A percentile compares a stretch with the other conserved stretches of the same genome.
Conservation (phyloP, 2,113 vertebrate genomes). For the Heterotilapia buettikoferi region DNA sequence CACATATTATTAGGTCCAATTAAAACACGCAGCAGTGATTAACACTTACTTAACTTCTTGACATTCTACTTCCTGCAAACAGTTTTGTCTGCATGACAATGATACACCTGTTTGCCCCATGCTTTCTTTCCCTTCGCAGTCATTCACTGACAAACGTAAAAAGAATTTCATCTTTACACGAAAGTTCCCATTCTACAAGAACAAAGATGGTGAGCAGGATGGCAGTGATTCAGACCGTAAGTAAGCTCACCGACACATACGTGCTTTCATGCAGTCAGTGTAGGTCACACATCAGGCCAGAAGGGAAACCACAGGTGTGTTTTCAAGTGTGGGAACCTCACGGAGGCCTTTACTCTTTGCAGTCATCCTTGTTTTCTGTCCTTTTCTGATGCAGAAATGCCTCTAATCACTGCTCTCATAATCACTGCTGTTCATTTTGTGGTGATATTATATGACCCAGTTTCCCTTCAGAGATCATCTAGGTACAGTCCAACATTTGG, state of each 20-base stretch:
- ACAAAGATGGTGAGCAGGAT: constrained; percentile 97
- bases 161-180: constrained; percentile 99
- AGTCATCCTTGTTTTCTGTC: constrained; percentile 16
- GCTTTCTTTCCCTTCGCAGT: constrained; percentile 97
- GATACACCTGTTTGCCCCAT: constrained; percentile 92
- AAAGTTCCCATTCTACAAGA: constrained; percentile 99
- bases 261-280: constrained; percentile 28
- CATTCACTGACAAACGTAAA: constrained; percentile 99
- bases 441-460: background rate
- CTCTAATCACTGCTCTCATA: background rate
- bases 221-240: constrained; percentile 97
- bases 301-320: constrained; percentile 70
- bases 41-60: constrained; percentile 2
- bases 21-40: background rate
- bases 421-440: background rate
- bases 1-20: background rate
- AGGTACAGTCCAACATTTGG: background rate
- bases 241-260: constrained; percentile 79
- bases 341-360: constrained; percentile 69
- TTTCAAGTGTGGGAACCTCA: constrained; percentile 3
- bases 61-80: constrained; percentile 74
- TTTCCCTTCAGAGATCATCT: background rate
- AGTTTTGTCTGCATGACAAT: constrained; percentile 91
- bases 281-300: constrained; percentile 66
- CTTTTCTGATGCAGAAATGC: background rate